Evolutionary conservation across 2,888 invertebrate species (phyloP), one percentile per base, ranked within the genome.

Genomic region (Anagyrus pseudococci): DNA sequence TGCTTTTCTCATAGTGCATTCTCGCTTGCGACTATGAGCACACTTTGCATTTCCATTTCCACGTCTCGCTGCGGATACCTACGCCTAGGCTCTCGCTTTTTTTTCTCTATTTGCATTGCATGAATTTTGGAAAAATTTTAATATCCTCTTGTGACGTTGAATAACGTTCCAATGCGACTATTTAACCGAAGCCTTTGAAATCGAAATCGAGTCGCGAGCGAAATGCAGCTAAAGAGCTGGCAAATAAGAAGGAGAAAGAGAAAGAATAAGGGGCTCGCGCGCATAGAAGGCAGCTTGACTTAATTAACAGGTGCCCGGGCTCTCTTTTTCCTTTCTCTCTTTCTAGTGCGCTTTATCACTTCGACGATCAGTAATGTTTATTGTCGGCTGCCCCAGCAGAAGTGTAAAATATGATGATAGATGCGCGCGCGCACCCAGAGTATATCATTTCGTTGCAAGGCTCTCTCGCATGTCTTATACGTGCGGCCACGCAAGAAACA

Each of bases 251-350:
- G 17, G n/a, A 29, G 33, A 46, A 33, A 20, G 26, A 25, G 19
- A 40, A 55, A 48, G 46, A 48, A 25, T 44, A 17, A 26, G 19
- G 41, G 55, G 19, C 19, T 47, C 19, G 19, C 23, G 13, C 40
- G 3, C n/a, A 43, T 44, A 17, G 46, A 26, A 26, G 25, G 40
- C 54, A 23, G 44, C 40, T 43, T 43, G 56, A n/a, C n/a, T 50
- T 63, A 66, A 66, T 66, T 66, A 66, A 61, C 66, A 63, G 63
- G 63, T 63, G 66, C n/a, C 1, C 10, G 25, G 13, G n/a, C n/a
- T n/a, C n/a, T n/a, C n/a, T n/a, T n/a, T n/a, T n/a, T n/a, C n/a
- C n/a, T n/a, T n/a, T n/a, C n/a, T n/a, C n/a, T n/a, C n/a, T 25
- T 25, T 29, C 4, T 29, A 37, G 13, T 4, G 33, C 37, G 13